Conservation (phyloP, 2,888 invertebrate species). For the Clusia tigrina region DNA sequence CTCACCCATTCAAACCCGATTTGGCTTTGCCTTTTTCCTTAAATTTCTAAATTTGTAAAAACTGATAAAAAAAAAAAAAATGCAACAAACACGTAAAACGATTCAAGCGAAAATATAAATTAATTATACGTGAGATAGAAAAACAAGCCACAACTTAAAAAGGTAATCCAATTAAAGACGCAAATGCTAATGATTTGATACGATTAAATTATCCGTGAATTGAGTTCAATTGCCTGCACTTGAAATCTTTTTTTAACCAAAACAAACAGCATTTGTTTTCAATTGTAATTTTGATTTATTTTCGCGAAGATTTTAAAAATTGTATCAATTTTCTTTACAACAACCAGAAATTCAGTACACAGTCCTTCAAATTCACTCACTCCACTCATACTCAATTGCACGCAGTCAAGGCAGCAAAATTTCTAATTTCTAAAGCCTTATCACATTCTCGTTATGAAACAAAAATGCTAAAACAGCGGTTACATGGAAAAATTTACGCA, state of each 20-base stretch:
- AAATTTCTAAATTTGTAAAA: no score
- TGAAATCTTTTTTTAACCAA: not conserved
- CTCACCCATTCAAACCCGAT: constrained; percentile 13
- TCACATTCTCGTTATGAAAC: constrained; percentile 42
- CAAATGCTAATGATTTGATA: constrained; percentile 17
- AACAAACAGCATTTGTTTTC: not conserved
- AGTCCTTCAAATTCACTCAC: no score
- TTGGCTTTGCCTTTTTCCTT: constrained; percentile 18
- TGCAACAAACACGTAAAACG: constrained; percentile 13
- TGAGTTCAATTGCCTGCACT: not conserved
- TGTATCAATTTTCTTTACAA: no score
- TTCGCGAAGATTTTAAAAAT: not conserved
- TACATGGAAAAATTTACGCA: constrained; percentile 29
- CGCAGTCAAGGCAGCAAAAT: not conserved
- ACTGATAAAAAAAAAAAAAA: constrained; percentile 15
- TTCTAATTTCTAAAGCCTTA: constrained; percentile 39
- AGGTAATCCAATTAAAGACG: constrained; percentile 9
- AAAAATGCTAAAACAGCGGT: constrained; percentile 31
- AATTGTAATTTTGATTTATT: constrained; percentile 6
- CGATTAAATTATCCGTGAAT: constrained; percentile 10
- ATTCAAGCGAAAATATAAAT: constrained; percentile 16
- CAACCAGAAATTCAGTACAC: not conserved
- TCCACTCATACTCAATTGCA: no score
- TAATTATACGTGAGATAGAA: not conserved
- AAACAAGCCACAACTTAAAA: not conserved